Evolutionary conservation across 2,888 invertebrate genomes (phyloP).

Genomic region (Dioctria rufipes): DNA sequence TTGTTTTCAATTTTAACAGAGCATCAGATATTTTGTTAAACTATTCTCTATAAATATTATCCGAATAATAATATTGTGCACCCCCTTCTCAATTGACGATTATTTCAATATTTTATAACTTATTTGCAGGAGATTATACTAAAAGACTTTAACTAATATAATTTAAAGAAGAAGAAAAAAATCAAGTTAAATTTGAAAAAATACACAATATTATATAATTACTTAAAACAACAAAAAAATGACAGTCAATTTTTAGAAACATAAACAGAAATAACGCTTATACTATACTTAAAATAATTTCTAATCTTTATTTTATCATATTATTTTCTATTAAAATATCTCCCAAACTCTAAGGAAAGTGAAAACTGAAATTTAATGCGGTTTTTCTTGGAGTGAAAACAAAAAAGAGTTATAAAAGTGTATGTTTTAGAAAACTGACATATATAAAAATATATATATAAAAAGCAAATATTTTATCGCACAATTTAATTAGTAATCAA

Average conservation of each 20-base stretch:
- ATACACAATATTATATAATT: slow-evolving; percentile 4
- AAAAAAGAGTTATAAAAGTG: not conserved
- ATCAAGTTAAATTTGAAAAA: no score
- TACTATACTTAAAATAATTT: no score
- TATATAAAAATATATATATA: slow-evolving; percentile 9
- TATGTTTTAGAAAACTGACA: not conserved
- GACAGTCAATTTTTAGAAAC: slow-evolving; percentile 26
- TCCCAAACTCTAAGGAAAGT: not conserved
- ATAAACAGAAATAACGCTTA: slow-evolving; percentile 5
- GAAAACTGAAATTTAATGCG: slow-evolving; percentile 13
- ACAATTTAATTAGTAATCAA: slow-evolving; percentile 41
- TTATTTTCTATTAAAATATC: no score
- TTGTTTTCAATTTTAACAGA: no score
- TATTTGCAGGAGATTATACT: not conserved
- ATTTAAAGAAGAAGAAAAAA: not conserved
- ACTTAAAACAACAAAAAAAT: slow-evolving; percentile 8
- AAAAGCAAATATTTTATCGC: slow-evolving; percentile 52
- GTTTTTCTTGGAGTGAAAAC: not conserved
- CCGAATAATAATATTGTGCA: no score
- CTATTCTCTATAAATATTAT: no score
- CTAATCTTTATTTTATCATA: no score
- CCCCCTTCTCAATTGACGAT: no score
- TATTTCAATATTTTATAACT: no score
- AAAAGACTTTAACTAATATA: slow-evolving; percentile 33
- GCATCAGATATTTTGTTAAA: no score